Base-by-base conservation (phyloP, 2,888 invertebrate genomes). In the Drosophila pseudotakahashii region DNA sequence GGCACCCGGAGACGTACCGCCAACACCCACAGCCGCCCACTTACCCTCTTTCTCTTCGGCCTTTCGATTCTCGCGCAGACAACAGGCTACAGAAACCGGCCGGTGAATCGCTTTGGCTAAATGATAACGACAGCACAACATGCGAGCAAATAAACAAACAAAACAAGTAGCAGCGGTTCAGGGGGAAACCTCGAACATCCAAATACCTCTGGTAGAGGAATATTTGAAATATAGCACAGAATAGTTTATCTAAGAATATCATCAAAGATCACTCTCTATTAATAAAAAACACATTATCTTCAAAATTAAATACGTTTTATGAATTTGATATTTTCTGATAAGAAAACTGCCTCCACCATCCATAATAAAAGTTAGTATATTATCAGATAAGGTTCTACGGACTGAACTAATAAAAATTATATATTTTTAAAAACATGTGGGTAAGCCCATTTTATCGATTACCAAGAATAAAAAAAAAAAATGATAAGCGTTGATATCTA, bases 51-150 rank as follows among this genome's bases (percentile, higher is more conserved):
- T 11, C 10, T 30, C 30, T 23, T 41, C n/a, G 2, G 11, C 9
- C 50, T 19, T 19, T 16, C 16, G 11, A 7, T 26, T 51, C 23
- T 39, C 54, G 7, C 47, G 47, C 41, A 68, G 42, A 66, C 59
- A 64, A n/a, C 45, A 32, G 57, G 48, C 41, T 41, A 48, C 44
- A 60, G 55, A 60, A 73, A 68, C 84, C 89, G 89, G 89, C 79
- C 88, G 84, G 89, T 76, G 59, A 61, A 71, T 70, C 57, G 55
- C 79, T 74, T 57, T 47, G 69, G 68, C 70, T 73, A 67, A 80
- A 78, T 81, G 88, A 82, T 87, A 89, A 87, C 84, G 84, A 58
- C 78, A 55, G 61, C 73, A 52, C 67, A 73, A 61, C 81, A 89
- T 87, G 81, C 89, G 54, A 87, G 62, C 60, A 57, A 74, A 71